Evolutionary conservation across 1,140 invertebrate genomes (phyloP), one percentile per base, ranked within the genome.

Genomic region (Drosophila melanica): DNA sequence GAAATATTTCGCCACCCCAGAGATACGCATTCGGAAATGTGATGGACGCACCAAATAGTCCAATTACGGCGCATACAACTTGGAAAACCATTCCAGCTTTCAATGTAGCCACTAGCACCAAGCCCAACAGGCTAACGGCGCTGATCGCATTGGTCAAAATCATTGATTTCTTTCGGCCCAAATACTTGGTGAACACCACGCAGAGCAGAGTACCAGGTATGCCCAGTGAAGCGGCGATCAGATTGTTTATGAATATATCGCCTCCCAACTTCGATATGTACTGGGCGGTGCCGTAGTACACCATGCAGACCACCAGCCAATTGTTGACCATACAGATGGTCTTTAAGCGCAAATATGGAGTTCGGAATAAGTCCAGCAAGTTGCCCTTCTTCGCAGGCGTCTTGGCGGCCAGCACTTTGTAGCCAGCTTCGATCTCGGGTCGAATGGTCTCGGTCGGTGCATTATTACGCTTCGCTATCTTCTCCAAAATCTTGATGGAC

Each of bases 231-330:
- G 94, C 95, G n/a, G 95, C 96, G 8, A 95, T 92, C 3, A 95
- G 93, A 30, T 96, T 95, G 89, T 96, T 96, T 3, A 95, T 64
- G 80, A 96, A 96, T 45, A 96, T 96, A 85, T 96, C 93, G 5
- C 95, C 95, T 9, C 94, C 94, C 4, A 96, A 92, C 64, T 95
- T 94, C 0, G 95, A 94, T 51, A 96, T 94, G 79, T 95, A 96
- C 80, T 96, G 96, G 0, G 95, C 95, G 1, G 96, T 94, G 1
- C 96, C 96, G 75, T 95, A 96, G 81, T 96, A 95, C 48, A 95
- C 95, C 72, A 96, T 93, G 4, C 96, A 95, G 65, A 95, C 95
- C 1, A 95, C 95, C 35, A 95, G 91, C 96, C 95, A 96, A 71
- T 95, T 94, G 77, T 95, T 95, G 67, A 94, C 94, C 66, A 96